Evolutionary conservation across 2,888 invertebrate genomes (phyloP).

Genomic region (Petrolisthes cinctipes): DNA sequence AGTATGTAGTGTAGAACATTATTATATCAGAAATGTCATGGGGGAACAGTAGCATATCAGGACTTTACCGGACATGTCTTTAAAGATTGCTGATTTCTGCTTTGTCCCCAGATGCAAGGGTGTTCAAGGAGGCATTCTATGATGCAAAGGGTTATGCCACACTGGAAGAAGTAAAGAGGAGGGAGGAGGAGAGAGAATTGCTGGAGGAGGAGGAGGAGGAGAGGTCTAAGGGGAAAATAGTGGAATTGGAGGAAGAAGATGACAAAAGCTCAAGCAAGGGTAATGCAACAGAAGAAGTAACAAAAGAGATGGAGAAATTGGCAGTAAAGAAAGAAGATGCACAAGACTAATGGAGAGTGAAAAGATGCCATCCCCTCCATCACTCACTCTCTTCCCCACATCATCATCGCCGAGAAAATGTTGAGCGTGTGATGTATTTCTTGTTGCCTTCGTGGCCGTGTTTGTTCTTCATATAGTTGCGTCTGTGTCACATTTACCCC

Average conservation of each 20-base stretch:
- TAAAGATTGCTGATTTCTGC: not conserved
- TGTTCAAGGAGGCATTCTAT: conserved; percentile 59
- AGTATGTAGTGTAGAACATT: not conserved
- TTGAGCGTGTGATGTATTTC: not conserved
- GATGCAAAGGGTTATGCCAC: conserved; percentile 54
- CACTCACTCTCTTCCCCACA: not conserved
- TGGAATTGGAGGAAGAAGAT: conserved; percentile 3
- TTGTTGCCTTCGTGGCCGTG: too few species aligned
- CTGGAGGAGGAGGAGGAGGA: conserved; percentile 12
- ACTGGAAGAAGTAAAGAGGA: conserved; percentile 36
- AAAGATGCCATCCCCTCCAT: too few species aligned
- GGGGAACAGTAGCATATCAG: not conserved
- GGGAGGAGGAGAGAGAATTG: conserved; percentile 35
- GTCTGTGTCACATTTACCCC: too few species aligned
- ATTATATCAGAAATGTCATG: not conserved
- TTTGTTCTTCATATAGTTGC: too few species aligned
- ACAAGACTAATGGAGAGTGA: too few species aligned
- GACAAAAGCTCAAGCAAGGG: not conserved
- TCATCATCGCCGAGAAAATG: not conserved
- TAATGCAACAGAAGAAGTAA: not conserved
- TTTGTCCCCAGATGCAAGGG: conserved; percentile 47
- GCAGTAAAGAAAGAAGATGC: not conserved
- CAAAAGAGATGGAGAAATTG: conserved; percentile 39
- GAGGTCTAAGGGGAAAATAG: not conserved
- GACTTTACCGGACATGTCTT: not conserved